These are phyloP conservation scores for Apis cerana DNA, from an alignment of 1,140 invertebrate species.

Conservation along the genomic window DNA sequence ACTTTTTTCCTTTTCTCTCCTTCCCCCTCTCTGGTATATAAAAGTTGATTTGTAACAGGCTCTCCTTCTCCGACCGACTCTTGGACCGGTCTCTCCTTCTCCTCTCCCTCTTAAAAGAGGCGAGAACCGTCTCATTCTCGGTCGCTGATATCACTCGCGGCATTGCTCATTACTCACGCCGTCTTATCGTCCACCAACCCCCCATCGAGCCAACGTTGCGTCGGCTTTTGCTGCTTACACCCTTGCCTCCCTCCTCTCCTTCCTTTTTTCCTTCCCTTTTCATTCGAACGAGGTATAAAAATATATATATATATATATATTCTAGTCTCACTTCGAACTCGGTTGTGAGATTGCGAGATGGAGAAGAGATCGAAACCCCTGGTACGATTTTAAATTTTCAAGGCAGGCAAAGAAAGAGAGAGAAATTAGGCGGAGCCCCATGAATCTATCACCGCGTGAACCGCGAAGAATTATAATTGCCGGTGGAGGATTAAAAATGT, in stretches of 20 bases:
- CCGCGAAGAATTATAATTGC: slow-evolving; percentile 54
- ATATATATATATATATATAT: too few relatives aligned
- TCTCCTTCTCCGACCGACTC: slow-evolving; percentile 31
- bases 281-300: too few relatives aligned
- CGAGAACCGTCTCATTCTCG: slow-evolving; percentile 75
- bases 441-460: slow-evolving; percentile 17
- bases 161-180: slow-evolving; percentile 80
- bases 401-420: too few relatives aligned
- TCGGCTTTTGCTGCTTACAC: slow-evolving; percentile 50
- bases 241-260: slow-evolving; percentile 38
- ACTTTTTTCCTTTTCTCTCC: slow-evolving; percentile 75
- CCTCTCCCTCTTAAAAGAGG: slow-evolving; percentile 48
- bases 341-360: too few relatives aligned
- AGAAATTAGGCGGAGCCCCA: neutral
- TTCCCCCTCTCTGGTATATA: slow-evolving; percentile 67
- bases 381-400: too few relatives aligned
- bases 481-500: slow-evolving; percentile 64
- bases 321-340: too few relatives aligned
- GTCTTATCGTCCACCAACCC: slow-evolving; percentile 74
- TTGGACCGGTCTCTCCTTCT: neutral
- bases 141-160: slow-evolving; percentile 79
- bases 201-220: slow-evolving; percentile 53
- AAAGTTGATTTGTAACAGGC: slow-evolving; percentile 79
- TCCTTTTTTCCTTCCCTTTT: slow-evolving; percentile 19
- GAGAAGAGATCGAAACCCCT: too few relatives aligned